These are phyloP conservation scores for Parazoanthus atlanticus DNA, from an alignment of 92 coral and sea anemone genomes.

Conservation along the genomic window DNA sequence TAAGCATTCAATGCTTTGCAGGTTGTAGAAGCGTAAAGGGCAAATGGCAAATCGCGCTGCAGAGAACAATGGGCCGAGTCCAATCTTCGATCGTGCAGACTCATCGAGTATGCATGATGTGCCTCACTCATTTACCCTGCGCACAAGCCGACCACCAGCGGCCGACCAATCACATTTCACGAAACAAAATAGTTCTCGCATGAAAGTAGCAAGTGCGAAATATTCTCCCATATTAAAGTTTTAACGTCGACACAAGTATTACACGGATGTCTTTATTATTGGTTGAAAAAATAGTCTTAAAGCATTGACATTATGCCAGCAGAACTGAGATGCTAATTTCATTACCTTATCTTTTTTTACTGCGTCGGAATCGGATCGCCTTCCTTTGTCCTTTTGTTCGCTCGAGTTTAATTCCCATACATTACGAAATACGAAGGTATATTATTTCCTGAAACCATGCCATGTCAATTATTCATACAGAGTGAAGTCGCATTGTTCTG, in stretches of 20 bases:
- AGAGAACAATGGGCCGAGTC: slow-evolving; percentile 66
- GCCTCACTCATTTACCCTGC: slow-evolving; percentile 29
- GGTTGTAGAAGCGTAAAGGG: slow-evolving; percentile 71
- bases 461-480: slow-evolving; percentile 90
- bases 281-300: background rate
- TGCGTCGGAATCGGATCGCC: background rate
- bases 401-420: slow-evolving; percentile 39
- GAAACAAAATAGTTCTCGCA: slow-evolving; percentile 73
- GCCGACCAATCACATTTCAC: slow-evolving; percentile 65
- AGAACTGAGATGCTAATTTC: background rate
- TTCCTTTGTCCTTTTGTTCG: slow-evolving; percentile 32
- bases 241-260: slow-evolving; percentile 38
- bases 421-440: slow-evolving; percentile 59
- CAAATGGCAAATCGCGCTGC: slow-evolving; percentile 71
- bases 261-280: background rate
- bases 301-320: slow-evolving; percentile 15
- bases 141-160: slow-evolving; percentile 56
- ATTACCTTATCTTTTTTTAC: background rate
- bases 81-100: slow-evolving; percentile 60
- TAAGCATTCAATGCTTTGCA: slow-evolving; percentile 78
- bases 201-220: slow-evolving; percentile 58
- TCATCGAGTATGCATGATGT: slow-evolving; percentile 93
- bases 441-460: slow-evolving; percentile 82
- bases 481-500: slow-evolving; percentile 34
- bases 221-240: slow-evolving; percentile 28